Conservation (phyloP, 2,113 vertebrate genomes). For the Junco hyemalis region DNA sequence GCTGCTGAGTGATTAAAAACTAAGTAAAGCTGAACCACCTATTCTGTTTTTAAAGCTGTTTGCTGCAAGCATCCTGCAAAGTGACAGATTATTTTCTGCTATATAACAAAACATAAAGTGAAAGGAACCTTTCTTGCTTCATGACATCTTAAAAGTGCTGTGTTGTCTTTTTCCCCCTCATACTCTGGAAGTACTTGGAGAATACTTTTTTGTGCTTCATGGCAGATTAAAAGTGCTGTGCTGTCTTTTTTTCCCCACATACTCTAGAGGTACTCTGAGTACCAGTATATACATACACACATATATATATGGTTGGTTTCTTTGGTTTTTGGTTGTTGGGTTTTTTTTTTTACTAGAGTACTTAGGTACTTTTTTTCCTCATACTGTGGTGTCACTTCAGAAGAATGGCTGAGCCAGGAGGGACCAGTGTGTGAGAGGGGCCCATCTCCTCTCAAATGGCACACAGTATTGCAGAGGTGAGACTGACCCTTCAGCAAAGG, state of each 20-base stretch:
- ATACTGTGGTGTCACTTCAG: constrained; percentile 3
- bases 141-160: constrained; percentile 24
- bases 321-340: too few species aligned
- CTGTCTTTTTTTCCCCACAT: neutral
- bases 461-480: neutral
- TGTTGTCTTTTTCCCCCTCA: neutral
- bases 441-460: neutral
- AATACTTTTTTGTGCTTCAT: neutral
- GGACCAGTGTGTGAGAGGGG: fast-evolving
- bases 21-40: constrained; percentile 58
- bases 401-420: constrained; percentile 2
- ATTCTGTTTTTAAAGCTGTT: constrained; percentile 60
- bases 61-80: constrained; percentile 50
- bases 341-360: neutral
- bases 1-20: constrained; percentile 62
- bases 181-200: neutral
- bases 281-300: too few species aligned
- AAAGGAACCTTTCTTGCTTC: constrained; percentile 50
- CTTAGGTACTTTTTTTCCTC: neutral
- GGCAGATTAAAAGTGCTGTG: too few species aligned
- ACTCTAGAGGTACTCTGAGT: neutral
- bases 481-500: neutral
- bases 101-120: constrained; percentile 35
- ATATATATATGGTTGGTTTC: too few species aligned
- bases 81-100: constrained; percentile 57